phyloP scores from a whole-genome alignment of 2,888 invertebrate species.

The Ophioninae sp. region DNA sequence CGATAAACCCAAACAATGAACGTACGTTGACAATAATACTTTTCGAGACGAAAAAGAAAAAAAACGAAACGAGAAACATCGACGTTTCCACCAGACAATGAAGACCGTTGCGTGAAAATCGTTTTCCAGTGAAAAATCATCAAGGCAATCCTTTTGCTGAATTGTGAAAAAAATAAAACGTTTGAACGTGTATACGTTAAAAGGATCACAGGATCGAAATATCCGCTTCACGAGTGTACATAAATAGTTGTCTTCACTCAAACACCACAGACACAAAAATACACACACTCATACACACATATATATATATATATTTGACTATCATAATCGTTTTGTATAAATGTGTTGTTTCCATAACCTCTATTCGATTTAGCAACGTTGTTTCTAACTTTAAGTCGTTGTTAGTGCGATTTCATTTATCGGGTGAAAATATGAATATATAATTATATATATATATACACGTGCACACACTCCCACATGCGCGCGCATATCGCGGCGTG shows the following conservation, averaged over 20 bases:
- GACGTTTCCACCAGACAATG: background rate
- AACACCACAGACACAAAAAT: slow-evolving; percentile 20
- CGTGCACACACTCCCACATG: slow-evolving; percentile 16
- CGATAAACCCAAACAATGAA: slow-evolving; percentile 45
- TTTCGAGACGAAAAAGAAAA: slow-evolving; percentile 12
- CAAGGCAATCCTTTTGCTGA: too few relatives aligned
- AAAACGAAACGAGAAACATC: background rate
- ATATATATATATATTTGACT: slow-evolving; percentile 65
- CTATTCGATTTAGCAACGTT: slow-evolving; percentile 74
- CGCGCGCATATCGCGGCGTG: slow-evolving; percentile 58
- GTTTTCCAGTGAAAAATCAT: background rate
- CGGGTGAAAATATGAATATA: slow-evolving; percentile 34
- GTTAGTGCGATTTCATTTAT: slow-evolving; percentile 65
- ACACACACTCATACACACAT: slow-evolving; percentile 50
- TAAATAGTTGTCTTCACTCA: slow-evolving; percentile 51
- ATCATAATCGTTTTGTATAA: slow-evolving; percentile 73
- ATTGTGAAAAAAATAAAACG: too few relatives aligned
- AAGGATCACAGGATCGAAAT: slow-evolving; percentile 73
- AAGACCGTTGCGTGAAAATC: too few relatives aligned
- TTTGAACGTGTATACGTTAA: slow-evolving; percentile 70
- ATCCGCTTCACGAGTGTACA: slow-evolving; percentile 67
- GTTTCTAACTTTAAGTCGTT: slow-evolving; percentile 71
- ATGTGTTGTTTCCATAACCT: slow-evolving; percentile 72
- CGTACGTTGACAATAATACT: slow-evolving; percentile 56
- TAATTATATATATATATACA: slow-evolving; percentile 39